Evolutionary conservation across 2,888 invertebrate genomes (phyloP).

Genomic region (Xestia xanthographa): DNA sequence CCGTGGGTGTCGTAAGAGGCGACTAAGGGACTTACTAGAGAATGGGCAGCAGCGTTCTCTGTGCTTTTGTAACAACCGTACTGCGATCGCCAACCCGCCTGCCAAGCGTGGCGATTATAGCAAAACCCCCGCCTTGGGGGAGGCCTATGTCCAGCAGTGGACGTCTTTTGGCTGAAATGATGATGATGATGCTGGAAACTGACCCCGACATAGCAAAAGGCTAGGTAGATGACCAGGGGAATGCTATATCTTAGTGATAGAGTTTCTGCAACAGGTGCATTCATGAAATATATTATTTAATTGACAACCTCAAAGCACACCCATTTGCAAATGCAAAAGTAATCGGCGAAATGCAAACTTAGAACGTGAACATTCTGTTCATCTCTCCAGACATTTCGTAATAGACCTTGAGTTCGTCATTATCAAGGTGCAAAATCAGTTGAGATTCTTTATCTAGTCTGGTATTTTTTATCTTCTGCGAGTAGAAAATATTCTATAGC

Average conservation of each 20-base stretch:
- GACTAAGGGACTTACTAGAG: too few relatives aligned
- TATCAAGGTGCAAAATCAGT: conserved; percentile 22
- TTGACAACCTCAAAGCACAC: not conserved
- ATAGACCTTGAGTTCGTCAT: conserved; percentile 15
- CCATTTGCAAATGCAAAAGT: conserved; percentile 1
- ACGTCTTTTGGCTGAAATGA: too few relatives aligned
- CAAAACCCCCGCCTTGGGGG: too few relatives aligned
- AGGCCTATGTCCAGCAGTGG: too few relatives aligned
- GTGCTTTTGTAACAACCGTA: too few relatives aligned
- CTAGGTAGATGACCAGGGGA: not conserved
- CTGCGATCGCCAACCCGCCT: too few relatives aligned
- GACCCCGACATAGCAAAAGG: not conserved
- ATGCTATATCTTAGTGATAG: not conserved
- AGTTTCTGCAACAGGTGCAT: not conserved
- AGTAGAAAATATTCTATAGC: conserved; percentile 21
- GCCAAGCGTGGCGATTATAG: too few relatives aligned
- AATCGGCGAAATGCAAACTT: not conserved
- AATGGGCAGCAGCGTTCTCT: too few relatives aligned
- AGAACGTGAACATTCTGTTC: not conserved
- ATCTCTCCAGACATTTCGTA: not conserved
- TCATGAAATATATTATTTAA: not conserved
- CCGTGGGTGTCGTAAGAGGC: too few relatives aligned
- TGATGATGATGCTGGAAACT: too few relatives aligned
- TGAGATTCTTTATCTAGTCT: conserved; percentile 14
- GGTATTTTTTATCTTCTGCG: conserved; percentile 11